Evolutionary conservation across 2,113 vertebrate species (phyloP).

Genomic region (Elachura formosa): DNA sequence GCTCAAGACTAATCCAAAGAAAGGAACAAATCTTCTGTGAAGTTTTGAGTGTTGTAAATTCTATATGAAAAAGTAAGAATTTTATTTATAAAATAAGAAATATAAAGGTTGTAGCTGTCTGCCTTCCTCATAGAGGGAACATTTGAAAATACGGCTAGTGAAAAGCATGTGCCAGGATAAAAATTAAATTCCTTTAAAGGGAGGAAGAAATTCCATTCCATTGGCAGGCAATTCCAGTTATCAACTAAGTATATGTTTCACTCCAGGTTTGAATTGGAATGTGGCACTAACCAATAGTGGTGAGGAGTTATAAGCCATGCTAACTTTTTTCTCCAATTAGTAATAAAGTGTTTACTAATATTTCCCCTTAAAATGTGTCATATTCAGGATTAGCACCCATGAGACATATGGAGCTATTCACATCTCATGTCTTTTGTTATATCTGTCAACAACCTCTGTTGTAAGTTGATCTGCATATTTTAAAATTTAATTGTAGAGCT

Average conservation of each 20-base stretch:
- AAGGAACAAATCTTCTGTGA: not conserved
- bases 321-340: not conserved
- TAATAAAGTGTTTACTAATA: not conserved
- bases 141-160: not conserved
- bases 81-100: not conserved
- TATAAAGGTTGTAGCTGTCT: not conserved
- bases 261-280: not conserved
- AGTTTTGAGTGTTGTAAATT: not conserved
- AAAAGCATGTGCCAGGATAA: not conserved
- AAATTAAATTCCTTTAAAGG: not conserved
- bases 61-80: not conserved
- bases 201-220: not conserved
- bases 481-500: not conserved
- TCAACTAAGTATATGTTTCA: not conserved
- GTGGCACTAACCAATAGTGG: not conserved
- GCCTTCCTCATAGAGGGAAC: not conserved
- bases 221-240: not conserved
- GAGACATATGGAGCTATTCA: not conserved
- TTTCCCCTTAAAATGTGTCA: not conserved
- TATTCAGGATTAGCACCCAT: not conserved
- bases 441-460: not conserved
- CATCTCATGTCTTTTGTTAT: not conserved
- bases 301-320: not conserved
- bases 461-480: not conserved
- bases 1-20: not conserved